Base-by-base conservation (phyloP, 53 echinoderm and acorn worm species). In the Astropecten irregularis region DNA sequence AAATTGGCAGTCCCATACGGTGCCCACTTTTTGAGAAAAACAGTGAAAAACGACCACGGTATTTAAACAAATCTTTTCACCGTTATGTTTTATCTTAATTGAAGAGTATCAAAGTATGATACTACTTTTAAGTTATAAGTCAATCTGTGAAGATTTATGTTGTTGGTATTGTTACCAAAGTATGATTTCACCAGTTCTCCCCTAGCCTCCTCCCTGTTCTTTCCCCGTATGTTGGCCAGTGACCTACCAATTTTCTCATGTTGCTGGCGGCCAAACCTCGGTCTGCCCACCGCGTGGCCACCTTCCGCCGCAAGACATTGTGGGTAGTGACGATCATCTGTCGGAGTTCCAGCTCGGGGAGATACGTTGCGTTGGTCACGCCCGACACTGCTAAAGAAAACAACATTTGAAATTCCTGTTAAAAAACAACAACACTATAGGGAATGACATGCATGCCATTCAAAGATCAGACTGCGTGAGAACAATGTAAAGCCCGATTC, bases 211-310 rank as follows among this genome's bases (percentile, higher is more conserved):
- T n/a, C n/a, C n/a, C n/a, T n/a, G n/a, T n/a, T n/a, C n/a, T n/a
- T n/a, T n/a, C n/a, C n/a, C n/a, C n/a, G n/a, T n/a, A n/a, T n/a
- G n/a, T n/a, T n/a, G n/a, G n/a, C n/a, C n/a, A n/a, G n/a, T 19
- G 52, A 89, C 90, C 56, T 90, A 90, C 90, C 90, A 90, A 58
- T 70, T 85, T 90, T 27, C 79, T 90, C 90, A 90, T 90, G 77
- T 90, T 69, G 29, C 85, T 68, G 1, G 84, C 85, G 19, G 30
- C 79, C 32, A 77, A 38, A 18, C 69, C 90, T 49, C 71, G 56
- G 38, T 77, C 42, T 15, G 68, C 58, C 81, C 85, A 85, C 10
- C 76, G 68, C 22, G 79, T 77, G 48, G 84, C 90, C 30, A 85
- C 85, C 62, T 85, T 85, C 35, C 85, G 61, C 50, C 90, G 77